Conservation (phyloP, 2,113 vertebrate species). For the Herpailurus yagouaroundi region DNA sequence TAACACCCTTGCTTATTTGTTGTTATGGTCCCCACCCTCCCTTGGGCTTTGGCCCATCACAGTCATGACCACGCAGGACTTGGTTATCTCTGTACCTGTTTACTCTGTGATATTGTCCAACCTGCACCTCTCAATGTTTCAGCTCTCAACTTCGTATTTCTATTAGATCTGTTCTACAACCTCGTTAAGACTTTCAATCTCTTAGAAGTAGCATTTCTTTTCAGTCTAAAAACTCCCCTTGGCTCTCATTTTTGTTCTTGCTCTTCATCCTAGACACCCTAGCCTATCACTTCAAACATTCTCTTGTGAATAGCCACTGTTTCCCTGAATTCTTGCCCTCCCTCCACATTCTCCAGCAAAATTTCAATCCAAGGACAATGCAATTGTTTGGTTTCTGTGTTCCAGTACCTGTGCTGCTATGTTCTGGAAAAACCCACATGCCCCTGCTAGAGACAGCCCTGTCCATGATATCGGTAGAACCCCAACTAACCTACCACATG, state of each 20-base stretch:
- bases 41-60: background rate
- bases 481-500: background rate
- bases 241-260: background rate
- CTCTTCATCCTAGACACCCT: background rate
- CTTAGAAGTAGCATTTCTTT: background rate
- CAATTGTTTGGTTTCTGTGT: background rate
- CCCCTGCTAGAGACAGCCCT: background rate
- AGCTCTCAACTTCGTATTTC: background rate
- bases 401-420: background rate
- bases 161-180: background rate
- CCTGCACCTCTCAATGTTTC: background rate
- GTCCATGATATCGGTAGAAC: background rate
- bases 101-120: background rate
- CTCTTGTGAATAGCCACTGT: background rate
- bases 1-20: background rate
- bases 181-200: background rate
- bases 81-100: background rate
- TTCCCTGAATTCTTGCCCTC: background rate
- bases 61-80: rapidly evolving
- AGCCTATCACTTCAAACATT: background rate
- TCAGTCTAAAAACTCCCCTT: background rate
- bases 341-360: background rate
- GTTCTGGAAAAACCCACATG: background rate
- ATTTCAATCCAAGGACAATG: background rate
- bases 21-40: too few species aligned